Evolutionary conservation across 1,140 invertebrate species (phyloP).

Genomic region (Belonocnema kinseyi): DNA sequence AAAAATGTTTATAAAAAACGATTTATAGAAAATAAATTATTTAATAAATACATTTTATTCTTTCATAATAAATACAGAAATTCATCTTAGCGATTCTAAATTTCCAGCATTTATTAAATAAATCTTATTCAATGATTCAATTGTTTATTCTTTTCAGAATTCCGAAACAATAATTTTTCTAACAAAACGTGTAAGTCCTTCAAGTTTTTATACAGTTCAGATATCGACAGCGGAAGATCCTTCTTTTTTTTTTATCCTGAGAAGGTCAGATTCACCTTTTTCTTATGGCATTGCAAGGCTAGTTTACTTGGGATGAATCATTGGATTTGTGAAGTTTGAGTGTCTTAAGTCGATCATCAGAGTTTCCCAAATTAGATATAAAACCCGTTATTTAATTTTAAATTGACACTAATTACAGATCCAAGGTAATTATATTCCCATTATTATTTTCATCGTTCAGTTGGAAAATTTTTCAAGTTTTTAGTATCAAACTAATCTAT

Average conservation of each 20-base stretch:
- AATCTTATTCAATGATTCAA: too few species aligned
- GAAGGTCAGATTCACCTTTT: not conserved
- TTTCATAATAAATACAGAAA: too few species aligned
- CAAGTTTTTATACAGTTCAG: conserved; percentile 7
- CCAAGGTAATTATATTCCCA: too few species aligned
- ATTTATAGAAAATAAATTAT: too few species aligned
- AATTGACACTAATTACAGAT: too few species aligned
- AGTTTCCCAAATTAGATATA: not conserved
- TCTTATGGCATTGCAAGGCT: conserved; percentile 8
- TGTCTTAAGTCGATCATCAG: not conserved
- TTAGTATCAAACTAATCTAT: too few species aligned
- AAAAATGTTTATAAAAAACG: not conserved
- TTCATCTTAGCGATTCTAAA: too few species aligned
- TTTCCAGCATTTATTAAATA: too few species aligned
- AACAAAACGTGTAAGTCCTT: not conserved
- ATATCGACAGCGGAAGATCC: conserved; percentile 3
- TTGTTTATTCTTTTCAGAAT: too few species aligned
- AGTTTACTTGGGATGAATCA: not conserved
- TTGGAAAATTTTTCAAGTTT: too few species aligned
- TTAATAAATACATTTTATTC: too few species aligned
- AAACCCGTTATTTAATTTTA: not conserved
- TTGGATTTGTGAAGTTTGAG: not conserved
- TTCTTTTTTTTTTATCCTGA: conserved; percentile 4
- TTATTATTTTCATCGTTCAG: too few species aligned
- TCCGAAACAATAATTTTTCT: not conserved